phyloP scores from a whole-genome alignment of 2,888 invertebrate species.

The Xylota sylvarum region DNA sequence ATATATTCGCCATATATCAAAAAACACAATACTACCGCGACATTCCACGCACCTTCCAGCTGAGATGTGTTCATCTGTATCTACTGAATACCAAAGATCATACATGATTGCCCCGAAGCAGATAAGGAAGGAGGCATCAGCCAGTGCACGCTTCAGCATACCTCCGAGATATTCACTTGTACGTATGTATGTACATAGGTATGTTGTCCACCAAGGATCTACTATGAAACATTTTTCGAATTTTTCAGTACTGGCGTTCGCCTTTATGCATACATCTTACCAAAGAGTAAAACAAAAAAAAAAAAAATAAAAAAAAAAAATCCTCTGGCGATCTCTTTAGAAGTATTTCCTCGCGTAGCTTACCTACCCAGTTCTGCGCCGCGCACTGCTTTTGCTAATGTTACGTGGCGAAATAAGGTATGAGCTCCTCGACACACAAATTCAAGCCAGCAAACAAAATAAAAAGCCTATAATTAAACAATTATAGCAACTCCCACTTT shows the following conservation, averaged over 20 bases:
- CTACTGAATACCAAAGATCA: slow-evolving; percentile 79
- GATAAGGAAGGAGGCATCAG: slow-evolving; percentile 80
- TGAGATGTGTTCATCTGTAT: slow-evolving; percentile 73
- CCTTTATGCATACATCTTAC: slow-evolving; percentile 40
- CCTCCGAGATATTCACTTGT: slow-evolving; percentile 61
- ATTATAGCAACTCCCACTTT: slow-evolving; percentile 85
- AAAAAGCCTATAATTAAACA: slow-evolving; percentile 85
- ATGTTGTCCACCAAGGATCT: slow-evolving; percentile 16
- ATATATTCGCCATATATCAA: slow-evolving; percentile 69
- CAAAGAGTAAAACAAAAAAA: slow-evolving; percentile 1
- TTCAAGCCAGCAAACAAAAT: slow-evolving; percentile 80
- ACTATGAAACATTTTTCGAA: slow-evolving; percentile 68
- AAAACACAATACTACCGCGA: slow-evolving; percentile 49
- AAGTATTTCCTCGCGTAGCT: slow-evolving; percentile 14
- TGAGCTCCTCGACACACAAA: slow-evolving; percentile 77
- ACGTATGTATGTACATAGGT: not conserved
- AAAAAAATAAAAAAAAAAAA: slow-evolving; percentile 14
- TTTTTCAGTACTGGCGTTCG: slow-evolving; percentile 66
- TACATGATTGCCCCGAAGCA: slow-evolving; percentile 83
- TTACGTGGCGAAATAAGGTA: slow-evolving; percentile 71
- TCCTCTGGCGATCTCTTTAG: slow-evolving; percentile 23
- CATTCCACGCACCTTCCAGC: slow-evolving; percentile 67
- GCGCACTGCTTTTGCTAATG: slow-evolving; percentile 38
- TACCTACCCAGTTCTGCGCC: slow-evolving; percentile 28
- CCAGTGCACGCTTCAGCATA: slow-evolving; percentile 80